Percentiles rank a stretch among this genome's conserved stretches.
Conservation (phyloP, 2,888 invertebrate species). For the Troilus luridus region DNA sequence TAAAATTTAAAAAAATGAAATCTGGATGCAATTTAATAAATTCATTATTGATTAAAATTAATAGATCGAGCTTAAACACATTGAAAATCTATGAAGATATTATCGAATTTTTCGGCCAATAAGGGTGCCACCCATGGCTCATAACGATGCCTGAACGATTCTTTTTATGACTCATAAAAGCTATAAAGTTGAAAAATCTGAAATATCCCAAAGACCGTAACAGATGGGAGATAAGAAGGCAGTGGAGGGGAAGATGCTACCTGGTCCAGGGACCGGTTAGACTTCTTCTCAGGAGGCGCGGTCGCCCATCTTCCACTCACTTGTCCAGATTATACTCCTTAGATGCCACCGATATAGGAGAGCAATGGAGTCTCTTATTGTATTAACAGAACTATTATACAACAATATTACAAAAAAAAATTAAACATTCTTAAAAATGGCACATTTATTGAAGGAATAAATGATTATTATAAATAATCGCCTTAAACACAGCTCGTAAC, state of each 20-base stretch:
- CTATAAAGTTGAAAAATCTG: slow-evolving; percentile 15
- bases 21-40: neutral
- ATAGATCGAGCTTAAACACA: neutral
- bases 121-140: neutral
- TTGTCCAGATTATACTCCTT: neutral
- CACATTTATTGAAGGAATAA: too few relatives aligned
- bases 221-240: neutral
- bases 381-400: too few relatives aligned
- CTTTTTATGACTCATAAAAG: neutral
- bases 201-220: neutral
- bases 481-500: too few relatives aligned
- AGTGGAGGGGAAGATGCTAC: neutral
- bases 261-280: neutral
- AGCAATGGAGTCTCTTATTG: neutral
- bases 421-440: too few relatives aligned
- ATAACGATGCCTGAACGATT: neutral
- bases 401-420: too few relatives aligned
- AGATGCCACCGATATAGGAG: neutral
- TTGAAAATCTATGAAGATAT: neutral
- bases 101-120: neutral
- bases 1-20: neutral
- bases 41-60: neutral
- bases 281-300: neutral
- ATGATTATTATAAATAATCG: too few relatives aligned
- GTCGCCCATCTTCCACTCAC: neutral